These are phyloP conservation scores for Eulithis prunata DNA, from an alignment of 2,888 invertebrate genomes.

Conservation along the genomic window DNA sequence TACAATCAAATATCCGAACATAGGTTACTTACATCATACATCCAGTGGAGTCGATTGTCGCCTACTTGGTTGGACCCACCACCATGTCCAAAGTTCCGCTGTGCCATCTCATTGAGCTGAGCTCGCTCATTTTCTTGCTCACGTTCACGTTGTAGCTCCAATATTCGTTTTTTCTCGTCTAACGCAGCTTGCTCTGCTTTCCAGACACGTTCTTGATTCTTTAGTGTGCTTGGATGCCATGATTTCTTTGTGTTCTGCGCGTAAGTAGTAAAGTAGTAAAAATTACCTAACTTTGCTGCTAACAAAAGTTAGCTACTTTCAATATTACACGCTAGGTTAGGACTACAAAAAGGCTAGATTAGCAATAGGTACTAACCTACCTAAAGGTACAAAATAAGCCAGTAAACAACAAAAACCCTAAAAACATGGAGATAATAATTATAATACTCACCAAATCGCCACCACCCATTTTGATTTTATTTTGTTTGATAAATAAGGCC, in stretches of 20 bases:
- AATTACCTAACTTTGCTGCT: too few relatives aligned
- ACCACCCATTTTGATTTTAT: slow-evolving; percentile 62
- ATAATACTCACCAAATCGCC: slow-evolving; percentile 67
- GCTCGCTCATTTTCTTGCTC: slow-evolving; percentile 87
- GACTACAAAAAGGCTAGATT: too few relatives aligned
- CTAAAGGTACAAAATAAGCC: too few relatives aligned
- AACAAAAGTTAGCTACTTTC: too few relatives aligned
- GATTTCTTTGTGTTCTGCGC: slow-evolving; percentile 90
- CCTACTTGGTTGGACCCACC: slow-evolving; percentile 41
- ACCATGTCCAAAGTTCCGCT: slow-evolving; percentile 74
- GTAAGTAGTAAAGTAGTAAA: slow-evolving; percentile 11
- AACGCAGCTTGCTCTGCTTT: slow-evolving; percentile 90
- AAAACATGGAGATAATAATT: neutral
- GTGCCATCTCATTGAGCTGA: slow-evolving; percentile 86
- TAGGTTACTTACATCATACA: slow-evolving; percentile 88
- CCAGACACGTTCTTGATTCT: slow-evolving; percentile 91
- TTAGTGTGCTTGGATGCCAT: slow-evolving; percentile 91
- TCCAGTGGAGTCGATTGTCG: slow-evolving; percentile 92
- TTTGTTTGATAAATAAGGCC: too few relatives aligned
- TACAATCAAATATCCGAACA: too few relatives aligned
- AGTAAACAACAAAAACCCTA: too few relatives aligned
- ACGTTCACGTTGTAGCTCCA: slow-evolving; percentile 87
- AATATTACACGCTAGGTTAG: too few relatives aligned
- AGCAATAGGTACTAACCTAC: too few relatives aligned
- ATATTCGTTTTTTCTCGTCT: slow-evolving; percentile 87